Evolutionary conservation across 2,888 invertebrate genomes (phyloP), one percentile per base, ranked within the genome.

Genomic region (Sicus ferrugineus): DNA sequence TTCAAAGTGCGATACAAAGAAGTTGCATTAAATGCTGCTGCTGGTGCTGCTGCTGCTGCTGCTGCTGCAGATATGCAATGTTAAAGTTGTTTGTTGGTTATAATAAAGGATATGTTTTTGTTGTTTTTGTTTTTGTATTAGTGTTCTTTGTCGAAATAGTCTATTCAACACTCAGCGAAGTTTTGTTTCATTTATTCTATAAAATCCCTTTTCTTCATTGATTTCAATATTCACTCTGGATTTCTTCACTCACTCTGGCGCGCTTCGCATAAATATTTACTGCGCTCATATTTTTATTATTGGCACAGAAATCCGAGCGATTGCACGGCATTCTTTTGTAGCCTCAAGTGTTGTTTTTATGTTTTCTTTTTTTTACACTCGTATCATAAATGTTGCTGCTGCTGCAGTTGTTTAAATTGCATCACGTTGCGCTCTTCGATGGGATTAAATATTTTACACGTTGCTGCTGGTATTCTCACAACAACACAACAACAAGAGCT

Each of bases 391-490:
- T 63, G 52, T 50, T 67, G 63, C 48, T 34, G 34, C 38, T 5
- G 7, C 21, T 26, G 23, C 14, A 21, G 38, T 46, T 65, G 66
- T 30, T 52, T 30, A 38, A 56, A 58, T 21, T 56, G 63, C 58
- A 42, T 58, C 67, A 67, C 48, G 58, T 67, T 67, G 31, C 34
- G 59, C 14, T 54, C 9, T 67, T 67, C 59, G 59, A 48, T 67
- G 9, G 42, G 38, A 59, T 59, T 67, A 48, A 67, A 67, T 67
- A 67, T 67, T 66, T 66, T 42, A 66, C 58, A 23, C 46, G 19
- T 28, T 28, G 58, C 31, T 21, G 5, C 34, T 65, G 34, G 14
- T 52, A 34, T 50, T 50, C 16, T 28, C 42, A n/a, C n/a, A 42
- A 7, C 46, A 46, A 7, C 46, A 46, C 38, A 46, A 62, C 19